phyloP scores from a whole-genome alignment of 2,888 invertebrate genomes.

The Pyrocoelia pectoralis region DNA sequence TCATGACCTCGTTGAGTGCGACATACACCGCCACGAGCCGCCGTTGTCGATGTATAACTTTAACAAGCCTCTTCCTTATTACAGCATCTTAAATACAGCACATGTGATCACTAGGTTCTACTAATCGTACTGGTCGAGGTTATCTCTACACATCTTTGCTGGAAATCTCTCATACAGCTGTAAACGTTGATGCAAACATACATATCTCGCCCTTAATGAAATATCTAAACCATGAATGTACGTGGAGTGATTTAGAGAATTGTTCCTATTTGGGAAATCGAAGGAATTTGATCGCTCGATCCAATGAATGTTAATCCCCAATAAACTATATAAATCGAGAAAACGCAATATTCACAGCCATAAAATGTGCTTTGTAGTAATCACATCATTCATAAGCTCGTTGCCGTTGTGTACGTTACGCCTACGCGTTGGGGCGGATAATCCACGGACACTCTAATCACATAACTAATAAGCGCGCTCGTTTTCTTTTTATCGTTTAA shows the following conservation, averaged over 20 bases:
- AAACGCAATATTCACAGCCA: slow-evolving; percentile 14
- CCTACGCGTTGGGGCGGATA: slow-evolving; percentile 28
- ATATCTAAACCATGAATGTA: not conserved
- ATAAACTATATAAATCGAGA: slow-evolving; percentile 2
- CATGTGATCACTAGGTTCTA: slow-evolving; percentile 50
- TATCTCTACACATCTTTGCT: slow-evolving; percentile 52
- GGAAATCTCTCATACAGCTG: slow-evolving; percentile 41
- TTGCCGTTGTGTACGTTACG: slow-evolving; percentile 25
- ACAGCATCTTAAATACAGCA: slow-evolving; percentile 53
- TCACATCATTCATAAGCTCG: slow-evolving; percentile 21
- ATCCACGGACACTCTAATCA: slow-evolving; percentile 26
- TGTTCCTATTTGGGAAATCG: too few relatives aligned
- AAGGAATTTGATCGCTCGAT: too few relatives aligned
- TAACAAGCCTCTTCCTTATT: slow-evolving; percentile 58
- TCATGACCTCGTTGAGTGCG: slow-evolving; percentile 44
- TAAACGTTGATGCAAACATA: not conserved
- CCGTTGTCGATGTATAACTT: slow-evolving; percentile 43
- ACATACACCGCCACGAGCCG: slow-evolving; percentile 45
- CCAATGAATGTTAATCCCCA: not conserved
- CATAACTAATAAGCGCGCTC: slow-evolving; percentile 26
- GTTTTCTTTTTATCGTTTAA: slow-evolving; percentile 30
- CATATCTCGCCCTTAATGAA: not conserved
- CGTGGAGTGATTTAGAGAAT: too few relatives aligned
- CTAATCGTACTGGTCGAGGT: slow-evolving; percentile 50
- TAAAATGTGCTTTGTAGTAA: slow-evolving; percentile 24